Evolutionary conservation across 1,140 invertebrate genomes (phyloP), one percentile per base, ranked within the genome.

Genomic region (Elysia chlorotica): DNA sequence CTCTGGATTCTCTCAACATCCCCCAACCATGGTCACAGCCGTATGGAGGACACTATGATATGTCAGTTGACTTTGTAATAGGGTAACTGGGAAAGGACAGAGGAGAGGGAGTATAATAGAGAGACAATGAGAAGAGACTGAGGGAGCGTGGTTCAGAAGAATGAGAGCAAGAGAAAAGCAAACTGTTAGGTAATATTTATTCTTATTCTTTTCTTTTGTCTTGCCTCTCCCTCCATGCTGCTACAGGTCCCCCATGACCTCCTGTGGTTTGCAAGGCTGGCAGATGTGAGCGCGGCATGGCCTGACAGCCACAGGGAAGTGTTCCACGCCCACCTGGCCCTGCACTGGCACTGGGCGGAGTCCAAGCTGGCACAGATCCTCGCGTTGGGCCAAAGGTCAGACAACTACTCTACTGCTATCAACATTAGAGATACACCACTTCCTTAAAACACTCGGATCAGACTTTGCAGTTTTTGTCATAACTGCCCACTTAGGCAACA

Each of bases 271-370:
- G 30, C 37, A 6, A 54, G 76, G 31, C 76, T 83, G 53, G 68
- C 78, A 19, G 73, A 74, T 37, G 66, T 73, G 72, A 77, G 83
- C 14, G 78, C 53, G 10, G 48, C 21, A 2, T 62, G 61, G 35
- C 62, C 23, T 28, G 57, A 33, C 23, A 21, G 62, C 0, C 62
- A 33, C 23, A 73, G 71, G 36, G 66, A 70, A 19, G 65, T 72
- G 0, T 75, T 74, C 65, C 54, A 71, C 1, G 71, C 78, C 25
- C 73, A 73, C 10, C 41, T 82, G 35, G 68, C 80, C 17, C 65
- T 83, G 19, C 79, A 82, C 72, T 83, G 82, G 82, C 76, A 80
- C 62, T 82, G 81, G 82, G 69, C 78, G 6, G 66, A 74, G 36
- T 65, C 74, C 28, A 80, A 74, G 61, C 41, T 74, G 1, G 30